phyloP scores from a whole-genome alignment of 92 coral and sea anemone genomes.

The Actinostola sp. region DNA sequence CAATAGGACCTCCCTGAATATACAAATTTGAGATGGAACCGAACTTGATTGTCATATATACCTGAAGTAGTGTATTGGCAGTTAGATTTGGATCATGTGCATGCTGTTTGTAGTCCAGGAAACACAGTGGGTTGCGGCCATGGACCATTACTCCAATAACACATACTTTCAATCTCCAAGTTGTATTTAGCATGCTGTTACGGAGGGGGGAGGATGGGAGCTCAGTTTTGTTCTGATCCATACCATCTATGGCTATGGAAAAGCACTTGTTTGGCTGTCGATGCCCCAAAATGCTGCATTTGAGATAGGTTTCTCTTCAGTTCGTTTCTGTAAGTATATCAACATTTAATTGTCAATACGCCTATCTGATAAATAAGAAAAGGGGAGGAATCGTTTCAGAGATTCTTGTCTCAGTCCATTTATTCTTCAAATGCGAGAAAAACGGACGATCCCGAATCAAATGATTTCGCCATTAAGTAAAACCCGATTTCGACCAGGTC shows the following conservation, averaged over 20 bases:
- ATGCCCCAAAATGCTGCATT: constrained; percentile 35
- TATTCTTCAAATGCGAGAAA: too few species aligned
- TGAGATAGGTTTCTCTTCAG: constrained; percentile 22
- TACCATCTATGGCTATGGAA: too few species aligned
- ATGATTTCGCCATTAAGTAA: too few species aligned
- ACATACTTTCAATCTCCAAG: constrained; percentile 42
- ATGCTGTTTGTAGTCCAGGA: constrained; percentile 50
- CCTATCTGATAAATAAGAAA: too few species aligned
- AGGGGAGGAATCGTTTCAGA: too few species aligned
- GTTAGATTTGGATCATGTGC: constrained; percentile 56
- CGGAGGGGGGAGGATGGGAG: constrained; percentile 40
- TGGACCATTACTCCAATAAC: constrained; percentile 62
- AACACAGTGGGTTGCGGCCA: constrained; percentile 49
- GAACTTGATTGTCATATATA: constrained; percentile 4
- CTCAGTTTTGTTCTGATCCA: constrained; percentile 66
- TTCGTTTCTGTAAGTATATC: constrained; percentile 34
- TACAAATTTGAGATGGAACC: not conserved
- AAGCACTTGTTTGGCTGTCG: constrained; percentile 38
- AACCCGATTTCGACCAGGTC: too few species aligned
- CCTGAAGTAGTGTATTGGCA: constrained; percentile 56
- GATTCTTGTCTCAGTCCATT: too few species aligned
- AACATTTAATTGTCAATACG: too few species aligned
- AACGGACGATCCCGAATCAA: too few species aligned
- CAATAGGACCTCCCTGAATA: too few species aligned
- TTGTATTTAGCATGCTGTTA: constrained; percentile 28